A percentile compares a stretch with the other conserved stretches of the same genome.
Conservation (phyloP, 1,140 invertebrate genomes). For the Eupeodes corollae region DNA sequence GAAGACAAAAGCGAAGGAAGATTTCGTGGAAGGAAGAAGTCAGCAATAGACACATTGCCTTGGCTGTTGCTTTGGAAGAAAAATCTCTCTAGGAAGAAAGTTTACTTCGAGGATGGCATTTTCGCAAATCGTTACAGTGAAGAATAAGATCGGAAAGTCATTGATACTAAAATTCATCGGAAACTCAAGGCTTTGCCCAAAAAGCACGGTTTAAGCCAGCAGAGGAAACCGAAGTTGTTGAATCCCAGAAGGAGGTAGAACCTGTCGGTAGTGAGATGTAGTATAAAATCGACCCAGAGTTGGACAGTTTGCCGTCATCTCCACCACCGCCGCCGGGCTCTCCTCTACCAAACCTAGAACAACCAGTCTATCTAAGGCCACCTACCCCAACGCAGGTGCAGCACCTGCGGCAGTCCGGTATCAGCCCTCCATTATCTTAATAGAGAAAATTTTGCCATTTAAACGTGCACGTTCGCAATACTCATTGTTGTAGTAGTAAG, state of each 20-base stretch:
- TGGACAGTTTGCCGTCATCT: slow-evolving; percentile 7
- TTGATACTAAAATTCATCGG: slow-evolving; percentile 8
- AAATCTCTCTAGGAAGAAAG: slow-evolving; percentile 26
- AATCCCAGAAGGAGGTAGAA: neutral
- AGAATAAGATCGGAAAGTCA: slow-evolving; percentile 20
- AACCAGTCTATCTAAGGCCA: slow-evolving; percentile 6
- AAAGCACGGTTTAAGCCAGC: slow-evolving; percentile 2
- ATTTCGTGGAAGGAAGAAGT: slow-evolving; percentile 7
- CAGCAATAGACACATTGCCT: slow-evolving; percentile 2
- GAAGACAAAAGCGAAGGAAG: neutral
- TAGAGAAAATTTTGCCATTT: too few species aligned
- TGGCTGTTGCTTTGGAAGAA: too few species aligned
- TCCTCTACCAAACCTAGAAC: slow-evolving; percentile 4
- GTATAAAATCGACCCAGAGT: slow-evolving; percentile 1
- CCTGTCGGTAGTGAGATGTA: neutral
- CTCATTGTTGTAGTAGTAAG: too few species aligned
- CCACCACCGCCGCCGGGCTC: slow-evolving; percentile 6
- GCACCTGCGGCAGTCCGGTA: too few species aligned
- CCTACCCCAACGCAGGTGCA: slow-evolving; percentile 8
- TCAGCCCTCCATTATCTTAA: too few species aligned
- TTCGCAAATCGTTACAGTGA: slow-evolving; percentile 27
- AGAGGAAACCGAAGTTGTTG: neutral
- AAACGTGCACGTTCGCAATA: too few species aligned
- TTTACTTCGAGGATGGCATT: slow-evolving; percentile 29
- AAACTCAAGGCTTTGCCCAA: slow-evolving; percentile 6